Percentiles rank a stretch among this genome's conserved stretches.
Conservation (phyloP, 2,888 invertebrate species). For the Eucriotettix oculatus region DNA sequence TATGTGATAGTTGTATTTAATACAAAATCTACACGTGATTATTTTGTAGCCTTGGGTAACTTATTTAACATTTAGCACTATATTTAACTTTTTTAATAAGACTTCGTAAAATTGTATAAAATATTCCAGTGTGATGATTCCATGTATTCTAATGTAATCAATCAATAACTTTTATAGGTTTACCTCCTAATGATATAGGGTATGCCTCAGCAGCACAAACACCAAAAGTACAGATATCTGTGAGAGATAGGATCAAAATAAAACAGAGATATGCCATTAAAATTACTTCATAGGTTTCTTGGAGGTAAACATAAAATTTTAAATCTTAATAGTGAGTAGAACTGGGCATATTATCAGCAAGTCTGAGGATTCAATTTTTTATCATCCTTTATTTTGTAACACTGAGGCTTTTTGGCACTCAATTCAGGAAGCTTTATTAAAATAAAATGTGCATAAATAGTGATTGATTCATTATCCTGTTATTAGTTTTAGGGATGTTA, state of each 20-base stretch:
- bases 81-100: constrained; percentile 17
- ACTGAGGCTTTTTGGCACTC: constrained; percentile 11
- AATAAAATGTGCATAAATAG: constrained; percentile 9
- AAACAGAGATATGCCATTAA: not conserved
- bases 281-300: not conserved
- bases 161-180: constrained; percentile 12
- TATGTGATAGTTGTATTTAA: constrained; percentile 19
- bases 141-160: constrained; percentile 13
- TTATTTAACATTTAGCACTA: constrained; percentile 18
- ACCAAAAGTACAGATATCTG: constrained; percentile 6
- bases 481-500: constrained; percentile 9
- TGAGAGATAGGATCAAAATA: not conserved
- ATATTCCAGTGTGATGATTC: constrained; percentile 19
- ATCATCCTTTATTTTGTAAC: constrained; percentile 7
- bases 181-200: constrained; percentile 10
- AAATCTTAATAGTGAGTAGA: not conserved
- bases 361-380: constrained; percentile 8
- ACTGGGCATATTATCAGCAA: constrained; percentile 2
- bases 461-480: constrained; percentile 11
- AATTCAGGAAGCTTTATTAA: constrained; percentile 9
- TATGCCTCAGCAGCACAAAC: constrained; percentile 11
- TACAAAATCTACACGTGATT: constrained; percentile 19
- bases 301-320: not conserved
- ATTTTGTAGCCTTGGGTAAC: constrained; percentile 19
- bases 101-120: constrained; percentile 17